These are phyloP conservation scores for Medauroidea extradentata DNA, from an alignment of 1,140 invertebrate genomes.

Conservation along the genomic window DNA sequence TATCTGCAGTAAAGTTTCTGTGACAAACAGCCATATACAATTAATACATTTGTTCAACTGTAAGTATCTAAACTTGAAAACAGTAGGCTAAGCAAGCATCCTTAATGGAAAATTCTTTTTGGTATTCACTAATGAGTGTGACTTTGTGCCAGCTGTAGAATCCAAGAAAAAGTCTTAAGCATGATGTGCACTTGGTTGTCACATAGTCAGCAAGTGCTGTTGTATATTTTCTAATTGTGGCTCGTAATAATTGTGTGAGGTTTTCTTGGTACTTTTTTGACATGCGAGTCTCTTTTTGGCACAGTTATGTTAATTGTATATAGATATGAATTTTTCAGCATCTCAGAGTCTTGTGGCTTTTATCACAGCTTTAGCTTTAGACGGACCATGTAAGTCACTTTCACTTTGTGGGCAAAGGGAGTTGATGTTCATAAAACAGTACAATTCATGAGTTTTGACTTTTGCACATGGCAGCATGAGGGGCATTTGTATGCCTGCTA, in stretches of 20 bases:
- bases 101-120: background rate
- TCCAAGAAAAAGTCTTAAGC: conserved; percentile 4
- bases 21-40: too few species aligned
- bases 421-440: too few species aligned
- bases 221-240: conserved; percentile 9
- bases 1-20: too few species aligned
- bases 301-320: conserved; percentile 20
- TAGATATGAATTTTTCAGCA: conserved; percentile 20
- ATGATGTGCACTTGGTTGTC: conserved; percentile 12
- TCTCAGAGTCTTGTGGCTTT: conserved; percentile 21
- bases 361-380: conserved; percentile 24
- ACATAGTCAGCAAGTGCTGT: conserved; percentile 6
- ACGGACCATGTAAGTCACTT: conserved; percentile 10
- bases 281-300: conserved; percentile 14
- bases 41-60: too few species aligned
- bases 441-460: too few species aligned
- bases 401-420: background rate
- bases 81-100: too few species aligned
- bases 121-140: conserved; percentile 16
- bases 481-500: too few species aligned
- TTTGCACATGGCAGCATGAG: too few species aligned
- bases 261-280: conserved; percentile 10
- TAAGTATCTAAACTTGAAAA: too few species aligned
- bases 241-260: conserved; percentile 8
- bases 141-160: conserved; percentile 13